Base-by-base conservation (phyloP, 2,113 vertebrate genomes). In the Gymnobelideus leadbeateri region DNA sequence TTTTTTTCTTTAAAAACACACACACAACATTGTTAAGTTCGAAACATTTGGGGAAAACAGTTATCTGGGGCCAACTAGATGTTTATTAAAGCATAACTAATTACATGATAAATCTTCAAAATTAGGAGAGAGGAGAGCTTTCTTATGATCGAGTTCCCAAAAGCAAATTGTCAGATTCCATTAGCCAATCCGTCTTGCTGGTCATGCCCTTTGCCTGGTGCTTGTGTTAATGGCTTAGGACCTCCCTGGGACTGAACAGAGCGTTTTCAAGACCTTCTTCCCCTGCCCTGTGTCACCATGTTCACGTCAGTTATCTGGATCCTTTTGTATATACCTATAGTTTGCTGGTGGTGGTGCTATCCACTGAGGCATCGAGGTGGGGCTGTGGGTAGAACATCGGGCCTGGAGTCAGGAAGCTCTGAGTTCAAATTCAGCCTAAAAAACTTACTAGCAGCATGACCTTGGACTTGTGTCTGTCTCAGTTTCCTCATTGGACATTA, bases 1-100 rank as follows among this genome's bases (percentile, higher is more conserved):
- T 94, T 96, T 95, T 98, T 98, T 97, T 97, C 97, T 98, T 98
- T 97, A 97, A 98, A 98, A 98, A 98, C 98, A 97, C 90, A 91
- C 93, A 49, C 96, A 95, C 94, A 98, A 98, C 98, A 96, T 97
- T 97, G 96, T 97, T 97, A 98, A 98, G 96, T 97, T 98, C 97
- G 97, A 96, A 97, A 96, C 95, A 98, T 98, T 98, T 98, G 98
- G 94, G 98, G 97, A 96, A 97, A 96, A 97, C 95, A 5, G 37
- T 98, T 98, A 98, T 98, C 97, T 97, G 61, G 96, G 97, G 90
- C 93, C 0, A 96, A 96, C 95, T 96, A 98, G 97, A 95, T 95
- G 96, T 98, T 98, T 98, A 98, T 97, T 97, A 98, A 98, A 97
- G 93, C 92, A 96, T 97, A 97, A 96, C 93, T 97, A 98, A 98